These are phyloP conservation scores for Eciton burchellii DNA, from an alignment of 1,140 invertebrate genomes.

Conservation along the genomic window DNA sequence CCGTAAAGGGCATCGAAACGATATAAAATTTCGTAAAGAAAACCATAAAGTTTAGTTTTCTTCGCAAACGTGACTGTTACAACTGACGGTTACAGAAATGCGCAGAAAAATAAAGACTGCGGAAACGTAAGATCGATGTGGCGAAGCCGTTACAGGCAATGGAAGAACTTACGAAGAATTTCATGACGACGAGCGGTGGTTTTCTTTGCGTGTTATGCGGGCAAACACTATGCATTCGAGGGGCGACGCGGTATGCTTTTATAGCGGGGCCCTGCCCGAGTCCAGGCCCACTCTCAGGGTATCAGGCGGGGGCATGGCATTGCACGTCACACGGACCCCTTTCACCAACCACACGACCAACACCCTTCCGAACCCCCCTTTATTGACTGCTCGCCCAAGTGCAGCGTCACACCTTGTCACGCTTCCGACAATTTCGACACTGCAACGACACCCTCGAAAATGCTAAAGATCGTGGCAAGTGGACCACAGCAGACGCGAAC, in stretches of 20 bases:
- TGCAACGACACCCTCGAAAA: constrained; percentile 12
- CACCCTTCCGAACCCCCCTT: constrained; percentile 75
- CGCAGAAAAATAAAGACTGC: background rate
- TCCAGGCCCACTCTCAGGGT: constrained; percentile 71
- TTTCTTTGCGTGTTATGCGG: constrained; percentile 80
- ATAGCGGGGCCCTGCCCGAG: constrained; percentile 82
- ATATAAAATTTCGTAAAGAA: background rate
- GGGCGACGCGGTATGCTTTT: constrained; percentile 82
- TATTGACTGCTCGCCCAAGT: constrained; percentile 59
- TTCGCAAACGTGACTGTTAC: background rate
- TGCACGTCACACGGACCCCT: constrained; percentile 76
- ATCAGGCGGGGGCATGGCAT: constrained; percentile 76
- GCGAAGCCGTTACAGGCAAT: background rate
- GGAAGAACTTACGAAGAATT: constrained; percentile 82
- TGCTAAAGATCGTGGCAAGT: background rate
- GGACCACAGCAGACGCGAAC: background rate
- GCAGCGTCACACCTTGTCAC: constrained; percentile 44
- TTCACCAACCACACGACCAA: constrained; percentile 75
- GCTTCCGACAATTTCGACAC: constrained; percentile 41
- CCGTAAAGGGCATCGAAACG: too few relatives aligned
- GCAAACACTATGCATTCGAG: constrained; percentile 80
- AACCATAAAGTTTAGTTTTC: background rate
- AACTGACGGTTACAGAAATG: background rate
- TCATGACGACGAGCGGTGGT: constrained; percentile 77
- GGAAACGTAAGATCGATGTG: background rate